Evolutionary conservation across 2,888 invertebrate species (phyloP).

Genomic region (Hirudinaria manillensis): DNA sequence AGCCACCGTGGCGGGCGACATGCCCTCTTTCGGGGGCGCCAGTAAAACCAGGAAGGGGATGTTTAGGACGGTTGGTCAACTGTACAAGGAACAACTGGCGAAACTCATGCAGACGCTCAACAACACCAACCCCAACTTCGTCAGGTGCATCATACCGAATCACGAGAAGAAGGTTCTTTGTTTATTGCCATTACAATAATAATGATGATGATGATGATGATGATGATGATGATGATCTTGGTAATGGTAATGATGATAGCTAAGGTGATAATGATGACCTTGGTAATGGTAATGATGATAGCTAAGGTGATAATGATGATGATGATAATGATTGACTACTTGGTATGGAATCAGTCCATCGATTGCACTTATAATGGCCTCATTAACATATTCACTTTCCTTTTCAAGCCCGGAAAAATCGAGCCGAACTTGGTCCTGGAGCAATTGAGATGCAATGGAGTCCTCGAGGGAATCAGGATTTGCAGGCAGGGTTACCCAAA

Average conservation of each 20-base stretch:
- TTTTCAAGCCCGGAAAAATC: slow-evolving; percentile 77
- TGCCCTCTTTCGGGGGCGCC: slow-evolving; percentile 80
- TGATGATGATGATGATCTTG: slow-evolving; percentile 16
- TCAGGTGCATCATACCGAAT: slow-evolving; percentile 98
- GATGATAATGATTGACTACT: neutral
- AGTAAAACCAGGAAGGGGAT: slow-evolving; percentile 71
- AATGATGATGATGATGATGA: slow-evolving; percentile 26
- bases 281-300: slow-evolving; percentile 18
- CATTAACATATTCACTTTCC: too few species aligned
- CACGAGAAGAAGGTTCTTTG: slow-evolving; percentile 78
- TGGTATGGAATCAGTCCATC: neutral
- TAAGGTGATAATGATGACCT: neutral
- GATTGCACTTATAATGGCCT: too few species aligned
- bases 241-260: slow-evolving; percentile 9
- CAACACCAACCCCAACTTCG: slow-evolving; percentile 98
- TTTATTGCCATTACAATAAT: neutral
- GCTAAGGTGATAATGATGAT: slow-evolving; percentile 18
- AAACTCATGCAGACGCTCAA: slow-evolving; percentile 84
- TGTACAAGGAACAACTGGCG: slow-evolving; percentile 96
- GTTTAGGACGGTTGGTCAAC: slow-evolving; percentile 97
- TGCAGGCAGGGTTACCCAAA: slow-evolving; percentile 99
- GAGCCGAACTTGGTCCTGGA: slow-evolving; percentile 92
- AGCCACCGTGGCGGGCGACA: slow-evolving; percentile 71
- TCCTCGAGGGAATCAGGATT: slow-evolving; percentile 96
- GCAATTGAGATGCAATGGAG: slow-evolving; percentile 92